phyloP scores from a whole-genome alignment of 1,140 invertebrate species.

The Hermatobates lingyangjiaoensis region DNA sequence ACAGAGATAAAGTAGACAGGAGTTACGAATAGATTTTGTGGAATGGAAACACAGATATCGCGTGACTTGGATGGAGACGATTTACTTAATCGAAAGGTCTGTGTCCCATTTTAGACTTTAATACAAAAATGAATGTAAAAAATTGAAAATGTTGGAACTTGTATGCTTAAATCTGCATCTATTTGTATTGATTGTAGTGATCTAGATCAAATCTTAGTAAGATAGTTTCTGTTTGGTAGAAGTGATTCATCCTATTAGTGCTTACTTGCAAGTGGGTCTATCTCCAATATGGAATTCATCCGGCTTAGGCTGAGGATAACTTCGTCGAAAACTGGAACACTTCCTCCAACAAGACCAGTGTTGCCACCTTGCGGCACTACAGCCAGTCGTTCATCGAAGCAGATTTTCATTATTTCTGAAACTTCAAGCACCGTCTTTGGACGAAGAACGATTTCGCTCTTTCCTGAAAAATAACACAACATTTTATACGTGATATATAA shows the following conservation, averaged over 20 bases:
- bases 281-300: conserved; percentile 73
- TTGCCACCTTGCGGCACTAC: conserved; percentile 91
- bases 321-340: conserved; percentile 93
- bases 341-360: conserved; percentile 79
- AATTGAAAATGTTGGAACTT: no score
- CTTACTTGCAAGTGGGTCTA: conserved; percentile 66
- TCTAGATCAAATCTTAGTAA: background rate
- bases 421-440: conserved; percentile 77
- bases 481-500: no score
- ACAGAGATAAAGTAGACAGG: no score
- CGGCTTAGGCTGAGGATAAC: conserved; percentile 68
- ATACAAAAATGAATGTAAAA: no score
- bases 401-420: conserved; percentile 66
- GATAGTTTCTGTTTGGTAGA: background rate
- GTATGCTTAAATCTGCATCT: background rate
- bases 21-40: no score
- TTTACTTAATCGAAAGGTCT: no score
- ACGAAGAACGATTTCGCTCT: conserved; percentile 48
- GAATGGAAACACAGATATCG: no score
- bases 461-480: conserved; percentile 31
- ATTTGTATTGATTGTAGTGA: background rate
- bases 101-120: no score
- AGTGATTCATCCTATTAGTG: no score
- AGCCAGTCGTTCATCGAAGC: conserved; percentile 63
- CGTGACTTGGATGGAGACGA: no score